phyloP scores from a whole-genome alignment of 2,113 vertebrate species.

The Toxotes jaculatrix region DNA sequence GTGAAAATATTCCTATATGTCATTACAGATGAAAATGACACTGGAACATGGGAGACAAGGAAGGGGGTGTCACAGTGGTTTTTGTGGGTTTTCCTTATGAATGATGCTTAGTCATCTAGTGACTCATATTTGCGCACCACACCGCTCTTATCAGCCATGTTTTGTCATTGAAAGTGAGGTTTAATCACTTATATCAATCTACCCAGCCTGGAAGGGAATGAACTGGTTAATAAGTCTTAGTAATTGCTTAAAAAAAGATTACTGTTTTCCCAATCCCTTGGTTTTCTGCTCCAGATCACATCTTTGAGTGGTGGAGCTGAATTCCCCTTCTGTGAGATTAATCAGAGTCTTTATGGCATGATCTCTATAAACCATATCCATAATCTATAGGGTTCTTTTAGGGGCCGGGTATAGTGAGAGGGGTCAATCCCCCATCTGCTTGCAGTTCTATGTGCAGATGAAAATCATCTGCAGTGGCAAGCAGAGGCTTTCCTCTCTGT shows the following conservation, averaged over 20 bases:
- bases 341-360: slow-evolving; percentile 18
- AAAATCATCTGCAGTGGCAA: slow-evolving; percentile 42
- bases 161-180: not conserved
- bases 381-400: slow-evolving; percentile 59
- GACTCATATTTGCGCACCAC: not conserved
- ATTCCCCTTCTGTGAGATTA: slow-evolving; percentile 35
- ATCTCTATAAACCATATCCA: slow-evolving; percentile 62
- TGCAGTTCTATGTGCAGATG: slow-evolving; percentile 18
- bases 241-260: slow-evolving; percentile 1
- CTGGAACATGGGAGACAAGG: too few species aligned
- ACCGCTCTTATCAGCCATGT: not conserved
- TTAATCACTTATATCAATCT: slow-evolving; percentile 4
- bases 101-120: not conserved
- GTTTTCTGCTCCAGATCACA: slow-evolving; percentile 5
- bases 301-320: slow-evolving; percentile 6
- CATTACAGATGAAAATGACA: slow-evolving; percentile 10
- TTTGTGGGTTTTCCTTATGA: not conserved
- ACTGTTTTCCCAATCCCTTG: not conserved
- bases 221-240: not conserved
- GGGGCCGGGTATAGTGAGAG: slow-evolving; percentile 13
- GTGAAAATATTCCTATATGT: not conserved
- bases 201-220: not conserved
- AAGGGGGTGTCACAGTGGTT: not conserved
- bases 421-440: slow-evolving; percentile 56
- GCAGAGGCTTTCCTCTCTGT: slow-evolving; percentile 22